These are phyloP conservation scores for Serranus cabrilla DNA, from an alignment of 2,797 vertebrate genomes.

Conservation along the genomic window DNA sequence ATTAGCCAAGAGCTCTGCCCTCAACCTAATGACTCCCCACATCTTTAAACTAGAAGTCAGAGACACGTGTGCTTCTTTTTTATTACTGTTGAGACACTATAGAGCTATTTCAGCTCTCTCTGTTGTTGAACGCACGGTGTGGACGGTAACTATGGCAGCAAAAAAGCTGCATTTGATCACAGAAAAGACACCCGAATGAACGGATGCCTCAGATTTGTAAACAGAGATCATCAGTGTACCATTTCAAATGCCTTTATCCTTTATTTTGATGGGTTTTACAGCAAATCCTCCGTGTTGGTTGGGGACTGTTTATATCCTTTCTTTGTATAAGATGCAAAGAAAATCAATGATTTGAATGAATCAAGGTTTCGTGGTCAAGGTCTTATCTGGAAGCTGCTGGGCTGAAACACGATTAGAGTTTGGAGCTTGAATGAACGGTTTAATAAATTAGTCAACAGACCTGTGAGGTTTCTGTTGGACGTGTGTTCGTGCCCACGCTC, in stretches of 20 bases:
- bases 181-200: conserved; percentile 4
- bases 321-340: conserved; percentile 7
- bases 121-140: not conserved
- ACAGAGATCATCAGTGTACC: not conserved
- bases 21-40: not conserved
- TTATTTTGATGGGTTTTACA: not conserved
- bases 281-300: not conserved
- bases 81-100: not conserved
- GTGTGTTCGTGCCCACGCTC: conserved; percentile 35
- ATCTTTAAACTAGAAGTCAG: not conserved
- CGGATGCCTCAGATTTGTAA: not conserved
- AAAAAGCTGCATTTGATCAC: not conserved
- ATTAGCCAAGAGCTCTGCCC: conserved; percentile 7
- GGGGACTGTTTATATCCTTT: not conserved
- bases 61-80: not conserved
- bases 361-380: conserved; percentile 12
- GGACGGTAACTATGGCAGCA: conserved; percentile 29
- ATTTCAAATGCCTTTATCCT: not conserved
- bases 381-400: conserved; percentile 2
- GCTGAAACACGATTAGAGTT: conserved; percentile 3
- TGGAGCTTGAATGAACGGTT: conserved; percentile 18
- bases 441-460: conserved; percentile 31
- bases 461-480: conserved; percentile 3
- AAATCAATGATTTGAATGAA: conserved; percentile 14
- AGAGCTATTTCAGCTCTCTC: not conserved